Conservation (phyloP, 2,797 vertebrate species). For the Mycteria americana region DNA sequence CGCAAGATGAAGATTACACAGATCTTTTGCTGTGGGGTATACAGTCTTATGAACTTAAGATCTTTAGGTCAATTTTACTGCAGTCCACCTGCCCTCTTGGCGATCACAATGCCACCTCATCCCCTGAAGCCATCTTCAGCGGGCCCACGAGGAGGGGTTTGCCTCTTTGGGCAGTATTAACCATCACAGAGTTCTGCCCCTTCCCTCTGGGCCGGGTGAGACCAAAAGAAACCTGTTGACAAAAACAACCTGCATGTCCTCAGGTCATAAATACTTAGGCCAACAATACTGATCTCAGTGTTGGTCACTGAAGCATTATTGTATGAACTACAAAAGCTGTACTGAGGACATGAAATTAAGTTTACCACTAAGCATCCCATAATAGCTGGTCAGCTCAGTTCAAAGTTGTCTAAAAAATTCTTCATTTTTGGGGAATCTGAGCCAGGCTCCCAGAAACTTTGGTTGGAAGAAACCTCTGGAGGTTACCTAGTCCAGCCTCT, state of each 20-base stretch:
- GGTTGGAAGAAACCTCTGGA: not conserved
- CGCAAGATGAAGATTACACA: not conserved
- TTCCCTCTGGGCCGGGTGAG: not conserved
- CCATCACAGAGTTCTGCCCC: not conserved
- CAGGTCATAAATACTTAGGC: not conserved
- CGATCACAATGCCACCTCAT: not conserved
- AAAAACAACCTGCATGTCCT: not conserved
- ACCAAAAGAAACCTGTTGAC: not conserved
- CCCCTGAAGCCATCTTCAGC: not conserved
- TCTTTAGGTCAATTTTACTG: not conserved
- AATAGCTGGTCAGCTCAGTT: not conserved
- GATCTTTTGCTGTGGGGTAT: not conserved
- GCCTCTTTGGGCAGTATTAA: not conserved
- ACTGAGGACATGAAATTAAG: not conserved
- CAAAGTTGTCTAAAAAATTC: not conserved
- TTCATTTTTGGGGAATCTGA: not conserved
- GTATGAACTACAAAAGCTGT: not conserved
- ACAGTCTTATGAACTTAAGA: not conserved
- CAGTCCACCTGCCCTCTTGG: not conserved
- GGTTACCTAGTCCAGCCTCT: not conserved
- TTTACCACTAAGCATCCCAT: not conserved
- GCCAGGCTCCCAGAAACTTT: not conserved
- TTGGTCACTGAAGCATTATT: not conserved
- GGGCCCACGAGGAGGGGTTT: rapidly evolving
- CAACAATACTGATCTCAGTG: not conserved